Evolutionary conservation across 1,140 invertebrate species (phyloP).

Genomic region (Drosophila punjabiensis): DNA sequence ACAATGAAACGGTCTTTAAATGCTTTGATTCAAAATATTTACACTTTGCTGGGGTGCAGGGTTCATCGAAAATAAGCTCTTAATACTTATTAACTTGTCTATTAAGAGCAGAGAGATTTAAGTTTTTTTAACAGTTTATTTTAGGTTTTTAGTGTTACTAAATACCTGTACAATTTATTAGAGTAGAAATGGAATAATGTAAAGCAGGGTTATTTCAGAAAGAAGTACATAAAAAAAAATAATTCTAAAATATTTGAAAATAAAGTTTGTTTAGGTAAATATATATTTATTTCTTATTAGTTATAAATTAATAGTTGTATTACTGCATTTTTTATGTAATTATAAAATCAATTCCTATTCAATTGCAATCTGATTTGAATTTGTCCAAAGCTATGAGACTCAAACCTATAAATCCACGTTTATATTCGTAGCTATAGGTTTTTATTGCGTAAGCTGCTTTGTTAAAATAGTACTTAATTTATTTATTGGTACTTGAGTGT

Average conservation of each 20-base stretch:
- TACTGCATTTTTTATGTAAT: background rate
- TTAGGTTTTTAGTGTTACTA: background rate
- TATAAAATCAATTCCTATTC: background rate
- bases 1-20: constrained; percentile 37
- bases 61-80: constrained; percentile 29
- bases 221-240: too few relatives aligned
- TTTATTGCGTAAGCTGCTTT: background rate
- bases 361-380: too few relatives aligned
- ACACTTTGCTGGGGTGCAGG: constrained; percentile 16
- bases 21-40: constrained; percentile 48
- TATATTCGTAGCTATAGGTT: background rate
- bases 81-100: constrained; percentile 27
- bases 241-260: background rate
- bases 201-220: background rate
- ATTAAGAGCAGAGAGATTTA: constrained; percentile 2
- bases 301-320: background rate
- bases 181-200: background rate
- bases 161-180: background rate
- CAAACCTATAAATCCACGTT: background rate
- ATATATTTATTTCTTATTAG: background rate
- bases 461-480: background rate
- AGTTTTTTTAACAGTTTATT: background rate
- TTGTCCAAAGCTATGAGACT: too few relatives aligned
- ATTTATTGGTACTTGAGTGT: background rate
- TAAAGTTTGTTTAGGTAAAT: too few relatives aligned